Conservation (phyloP, 1,140 invertebrate species). For the Copidosoma floridanum region DNA sequence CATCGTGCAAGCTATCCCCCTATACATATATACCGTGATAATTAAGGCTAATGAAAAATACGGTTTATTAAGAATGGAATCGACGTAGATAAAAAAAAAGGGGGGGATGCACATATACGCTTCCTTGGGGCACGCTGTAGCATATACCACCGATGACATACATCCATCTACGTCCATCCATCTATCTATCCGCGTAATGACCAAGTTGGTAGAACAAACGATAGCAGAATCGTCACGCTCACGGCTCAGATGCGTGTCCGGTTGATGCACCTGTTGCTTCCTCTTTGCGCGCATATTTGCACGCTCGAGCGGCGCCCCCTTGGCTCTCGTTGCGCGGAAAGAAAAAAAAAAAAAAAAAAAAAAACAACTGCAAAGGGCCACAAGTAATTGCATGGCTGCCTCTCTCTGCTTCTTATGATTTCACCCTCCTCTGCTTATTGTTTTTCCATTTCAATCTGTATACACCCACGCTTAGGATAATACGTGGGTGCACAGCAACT, state of each 20-base stretch:
- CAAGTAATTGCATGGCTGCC: too few relatives aligned
- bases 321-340: constrained; percentile 20
- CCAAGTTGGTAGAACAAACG: too few relatives aligned
- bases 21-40: too few relatives aligned
- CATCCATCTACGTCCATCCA: too few relatives aligned
- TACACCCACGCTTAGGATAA: too few relatives aligned
- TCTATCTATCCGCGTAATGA: too few relatives aligned
- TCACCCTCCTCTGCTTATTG: neutral
- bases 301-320: constrained; percentile 34
- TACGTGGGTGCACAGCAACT: too few relatives aligned
- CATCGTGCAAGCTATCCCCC: too few relatives aligned
- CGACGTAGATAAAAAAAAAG: neutral
- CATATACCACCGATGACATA: too few relatives aligned
- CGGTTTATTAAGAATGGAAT: neutral
- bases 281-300: too few relatives aligned
- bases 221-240: constrained; percentile 44
- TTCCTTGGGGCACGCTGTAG: too few relatives aligned
- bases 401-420: neutral
- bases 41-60: constrained; percentile 18
- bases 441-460: neutral
- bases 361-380: too few relatives aligned
- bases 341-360: constrained; percentile 22
- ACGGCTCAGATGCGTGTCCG: constrained; percentile 47
- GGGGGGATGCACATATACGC: neutral
- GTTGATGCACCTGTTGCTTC: constrained; percentile 55